Evolutionary conservation across 2,888 invertebrate genomes (phyloP).

Genomic region (Melipona beecheii): DNA sequence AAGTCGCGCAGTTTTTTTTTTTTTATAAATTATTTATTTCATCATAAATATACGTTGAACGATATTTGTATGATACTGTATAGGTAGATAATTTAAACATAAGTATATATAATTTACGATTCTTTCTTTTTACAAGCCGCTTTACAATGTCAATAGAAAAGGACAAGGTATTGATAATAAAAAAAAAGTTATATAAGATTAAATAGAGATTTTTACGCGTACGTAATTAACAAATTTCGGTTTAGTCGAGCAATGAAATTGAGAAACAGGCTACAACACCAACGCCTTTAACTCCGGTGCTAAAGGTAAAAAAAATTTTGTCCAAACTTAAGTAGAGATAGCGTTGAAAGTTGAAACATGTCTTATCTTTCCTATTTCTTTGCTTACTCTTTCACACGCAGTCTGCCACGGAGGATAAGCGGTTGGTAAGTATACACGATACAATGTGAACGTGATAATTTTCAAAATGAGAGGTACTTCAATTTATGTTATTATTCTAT

Average conservation of each 20-base stretch:
- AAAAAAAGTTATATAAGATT: background rate
- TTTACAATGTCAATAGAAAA: constrained; percentile 72
- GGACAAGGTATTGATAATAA: constrained; percentile 71
- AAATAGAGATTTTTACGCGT: background rate
- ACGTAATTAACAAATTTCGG: constrained; percentile 51
- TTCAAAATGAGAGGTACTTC: background rate
- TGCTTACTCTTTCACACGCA: constrained; percentile 67
- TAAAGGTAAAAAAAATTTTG: constrained; percentile 75
- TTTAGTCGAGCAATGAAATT: constrained; percentile 78
- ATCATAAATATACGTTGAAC: background rate
- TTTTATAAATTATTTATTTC: constrained; percentile 1
- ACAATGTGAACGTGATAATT: background rate
- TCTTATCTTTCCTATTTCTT: constrained; percentile 26
- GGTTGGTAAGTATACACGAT: constrained; percentile 73
- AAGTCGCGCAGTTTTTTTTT: too few species aligned
- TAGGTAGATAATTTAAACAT: too few species aligned
- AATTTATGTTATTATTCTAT: background rate
- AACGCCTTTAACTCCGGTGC: constrained; percentile 75
- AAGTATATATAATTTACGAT: background rate
- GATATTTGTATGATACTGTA: background rate
- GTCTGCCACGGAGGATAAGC: constrained; percentile 72
- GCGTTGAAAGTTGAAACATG: background rate
- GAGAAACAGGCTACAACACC: constrained; percentile 79
- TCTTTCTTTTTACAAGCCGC: constrained; percentile 71
- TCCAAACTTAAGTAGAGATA: constrained; percentile 15